These are phyloP conservation scores for Poeciliopsis prolifica DNA, from an alignment of 2,113 vertebrate species.

Conservation along the genomic window DNA sequence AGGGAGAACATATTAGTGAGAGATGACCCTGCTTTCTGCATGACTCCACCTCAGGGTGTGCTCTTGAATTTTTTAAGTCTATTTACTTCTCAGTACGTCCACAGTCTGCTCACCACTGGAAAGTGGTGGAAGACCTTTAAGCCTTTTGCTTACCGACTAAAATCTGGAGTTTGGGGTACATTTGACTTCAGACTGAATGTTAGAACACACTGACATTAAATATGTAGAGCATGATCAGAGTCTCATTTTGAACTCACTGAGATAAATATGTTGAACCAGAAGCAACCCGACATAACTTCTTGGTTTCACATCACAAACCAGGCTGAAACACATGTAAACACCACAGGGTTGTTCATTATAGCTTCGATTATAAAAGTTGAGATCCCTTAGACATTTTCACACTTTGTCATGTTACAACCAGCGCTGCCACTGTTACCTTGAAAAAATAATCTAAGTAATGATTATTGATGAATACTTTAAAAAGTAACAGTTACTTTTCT, in stretches of 20 bases:
- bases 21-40: conserved; percentile 17
- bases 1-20: conserved; percentile 34
- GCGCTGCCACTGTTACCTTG: too few relatives aligned
- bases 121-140: neutral
- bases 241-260: neutral
- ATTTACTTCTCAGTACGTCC: neutral
- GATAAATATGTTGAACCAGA: neutral
- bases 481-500: too few relatives aligned
- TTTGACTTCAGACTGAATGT: neutral
- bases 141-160: too few relatives aligned
- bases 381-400: too few relatives aligned
- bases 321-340: too few relatives aligned
- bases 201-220: neutral
- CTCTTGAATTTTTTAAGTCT: conserved; percentile 1
- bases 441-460: too few relatives aligned
- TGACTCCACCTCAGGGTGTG: conserved; percentile 2
- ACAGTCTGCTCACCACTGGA: neutral
- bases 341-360: too few relatives aligned
- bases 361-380: too few relatives aligned
- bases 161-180: too few relatives aligned
- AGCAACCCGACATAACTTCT: neutral
- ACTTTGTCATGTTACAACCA: too few relatives aligned
- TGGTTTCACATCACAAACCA: too few relatives aligned
- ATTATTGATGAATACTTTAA: too few relatives aligned
- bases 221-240: neutral